Conservation (phyloP, 1,140 invertebrate genomes). For the Thrips palmi region DNA sequence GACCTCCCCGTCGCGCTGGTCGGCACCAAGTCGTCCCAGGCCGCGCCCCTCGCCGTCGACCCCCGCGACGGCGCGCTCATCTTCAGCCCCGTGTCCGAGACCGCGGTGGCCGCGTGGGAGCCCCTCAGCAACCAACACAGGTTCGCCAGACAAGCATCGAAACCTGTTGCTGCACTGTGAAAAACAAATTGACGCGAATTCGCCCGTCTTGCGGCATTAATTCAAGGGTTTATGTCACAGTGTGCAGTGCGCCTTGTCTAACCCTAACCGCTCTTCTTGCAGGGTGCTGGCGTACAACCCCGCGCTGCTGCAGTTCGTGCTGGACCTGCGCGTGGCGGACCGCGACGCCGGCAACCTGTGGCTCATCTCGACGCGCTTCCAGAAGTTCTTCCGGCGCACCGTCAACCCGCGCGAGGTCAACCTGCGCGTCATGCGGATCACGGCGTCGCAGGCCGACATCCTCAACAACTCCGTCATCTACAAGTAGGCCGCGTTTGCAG, state of each 20-base stretch:
- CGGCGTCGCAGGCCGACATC: too few species aligned
- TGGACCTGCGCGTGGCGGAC: conserved; percentile 43
- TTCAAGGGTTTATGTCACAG: background rate
- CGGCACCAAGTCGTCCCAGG: conserved; percentile 64
- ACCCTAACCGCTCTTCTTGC: conserved; percentile 6
- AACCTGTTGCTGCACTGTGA: background rate
- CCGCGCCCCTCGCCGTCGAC: conserved; percentile 47
- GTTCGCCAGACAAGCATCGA: conserved; percentile 20
- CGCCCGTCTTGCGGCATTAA: background rate
- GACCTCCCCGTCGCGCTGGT: too few species aligned
- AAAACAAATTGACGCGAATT: background rate
- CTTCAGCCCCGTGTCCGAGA: conserved; percentile 57
- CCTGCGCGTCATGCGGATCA: conserved; percentile 36
- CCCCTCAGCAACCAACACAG: conserved; percentile 43
- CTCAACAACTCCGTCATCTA: too few species aligned
- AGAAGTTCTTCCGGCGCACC: conserved; percentile 50
- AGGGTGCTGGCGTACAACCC: conserved; percentile 48
- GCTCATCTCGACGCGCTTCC: conserved; percentile 49
- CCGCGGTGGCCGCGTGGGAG: conserved; percentile 56
- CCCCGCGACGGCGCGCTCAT: conserved; percentile 44
- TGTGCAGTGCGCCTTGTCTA: background rate
- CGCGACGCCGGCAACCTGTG: conserved; percentile 46
- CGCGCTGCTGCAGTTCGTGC: conserved; percentile 49
- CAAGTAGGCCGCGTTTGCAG: too few species aligned
- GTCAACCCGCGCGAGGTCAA: conserved; percentile 37